A percentile compares a stretch with the other conserved stretches of the same genome.
Conservation (phyloP, 2,888 invertebrate genomes). For the Melanchra persicariae region DNA sequence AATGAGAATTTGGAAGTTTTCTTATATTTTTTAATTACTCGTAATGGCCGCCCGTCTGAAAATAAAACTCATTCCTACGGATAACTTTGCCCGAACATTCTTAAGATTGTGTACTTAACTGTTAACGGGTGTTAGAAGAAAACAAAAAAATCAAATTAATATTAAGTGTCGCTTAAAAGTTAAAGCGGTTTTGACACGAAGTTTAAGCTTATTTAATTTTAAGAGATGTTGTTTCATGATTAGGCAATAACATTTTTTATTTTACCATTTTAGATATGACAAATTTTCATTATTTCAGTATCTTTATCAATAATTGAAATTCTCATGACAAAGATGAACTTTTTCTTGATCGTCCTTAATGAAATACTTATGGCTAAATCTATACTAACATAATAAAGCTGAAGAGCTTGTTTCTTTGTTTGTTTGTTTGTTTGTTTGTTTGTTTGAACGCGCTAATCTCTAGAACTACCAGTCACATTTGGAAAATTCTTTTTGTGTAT, state of each 20-base stretch:
- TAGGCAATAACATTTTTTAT: not conserved
- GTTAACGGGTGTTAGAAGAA: constrained; percentile 29
- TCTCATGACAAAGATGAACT: too few relatives aligned
- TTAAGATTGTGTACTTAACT: constrained; percentile 43
- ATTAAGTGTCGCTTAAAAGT: constrained; percentile 43
- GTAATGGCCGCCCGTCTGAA: constrained; percentile 3
- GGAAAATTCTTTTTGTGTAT: too few relatives aligned
- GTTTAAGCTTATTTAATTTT: constrained; percentile 12
- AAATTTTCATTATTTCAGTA: too few relatives aligned
- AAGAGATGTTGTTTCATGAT: not conserved
- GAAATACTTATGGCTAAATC: too few relatives aligned
- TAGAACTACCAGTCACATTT: too few relatives aligned
- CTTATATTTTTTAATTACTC: constrained; percentile 28
- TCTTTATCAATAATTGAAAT: too few relatives aligned
- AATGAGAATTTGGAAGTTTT: constrained; percentile 31
- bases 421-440: too few relatives aligned
- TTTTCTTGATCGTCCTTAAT: too few relatives aligned
- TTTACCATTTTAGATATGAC: not conserved
- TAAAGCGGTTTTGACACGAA: constrained; percentile 10
- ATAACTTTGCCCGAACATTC: constrained; percentile 28
- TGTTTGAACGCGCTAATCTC: too few relatives aligned
- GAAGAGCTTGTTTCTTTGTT: too few relatives aligned
- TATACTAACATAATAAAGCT: too few relatives aligned
- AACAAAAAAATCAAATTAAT: constrained; percentile 43
- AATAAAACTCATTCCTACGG: constrained; percentile 12